These are phyloP conservation scores for Hafferia zeledoni DNA, from an alignment of 2,797 vertebrate genomes.

Conservation along the genomic window DNA sequence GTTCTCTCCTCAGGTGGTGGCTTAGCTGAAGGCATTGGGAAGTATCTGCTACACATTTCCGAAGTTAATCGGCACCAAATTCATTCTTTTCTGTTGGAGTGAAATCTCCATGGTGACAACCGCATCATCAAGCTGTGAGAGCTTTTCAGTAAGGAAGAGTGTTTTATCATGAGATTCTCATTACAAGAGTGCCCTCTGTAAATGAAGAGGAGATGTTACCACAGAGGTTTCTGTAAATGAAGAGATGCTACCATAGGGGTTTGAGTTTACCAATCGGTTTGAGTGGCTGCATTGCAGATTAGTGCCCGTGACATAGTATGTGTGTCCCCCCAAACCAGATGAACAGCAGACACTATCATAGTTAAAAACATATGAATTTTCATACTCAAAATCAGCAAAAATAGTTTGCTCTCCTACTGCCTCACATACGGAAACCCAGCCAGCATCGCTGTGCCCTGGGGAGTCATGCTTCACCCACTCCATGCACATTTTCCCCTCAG, in stretches of 20 bases:
- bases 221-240: conserved; percentile 11
- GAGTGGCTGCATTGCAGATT: not conserved
- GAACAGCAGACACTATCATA: not conserved
- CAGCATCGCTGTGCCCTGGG: fast-evolving
- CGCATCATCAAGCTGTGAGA: conserved; percentile 55
- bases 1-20: conserved; percentile 28
- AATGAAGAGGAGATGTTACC: not conserved
- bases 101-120: conserved; percentile 78
- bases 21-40: conserved; percentile 63
- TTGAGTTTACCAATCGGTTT: not conserved
- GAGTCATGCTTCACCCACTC: not conserved
- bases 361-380: not conserved
- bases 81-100: conserved; percentile 46
- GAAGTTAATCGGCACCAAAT: conserved; percentile 2
- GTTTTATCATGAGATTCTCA: conserved; percentile 57
- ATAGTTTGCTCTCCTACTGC: not conserved
- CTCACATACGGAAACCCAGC: not conserved
- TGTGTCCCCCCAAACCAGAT: not conserved
- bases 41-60: conserved; percentile 64
- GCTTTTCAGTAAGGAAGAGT: conserved; percentile 23
- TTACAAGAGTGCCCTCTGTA: conserved; percentile 75
- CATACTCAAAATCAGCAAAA: not conserved
- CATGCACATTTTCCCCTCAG: not conserved
- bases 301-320: not conserved
- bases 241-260: not conserved